Evolutionary conservation across 2,113 vertebrate genomes (phyloP).

Genomic region (crab-eating macaque (Macaca fascicularis)): T2T-MFA8v1.1 NC_088375.1:150739001-150739500

Average conservation of each 20-base stretch:
- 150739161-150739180: neutral
- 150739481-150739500: neutral
- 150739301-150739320: neutral
- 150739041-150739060: neutral
- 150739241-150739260: neutral
- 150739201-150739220: neutral
- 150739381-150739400: slow-evolving; percentile 15
- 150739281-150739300: neutral
- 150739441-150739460: neutral
- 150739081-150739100: neutral
- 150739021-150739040: neutral
- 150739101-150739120: neutral
- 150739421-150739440: neutral
- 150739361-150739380: neutral
- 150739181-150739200: neutral
- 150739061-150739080: neutral
- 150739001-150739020: slow-evolving; percentile 56
- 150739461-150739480: neutral
- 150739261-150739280: neutral
- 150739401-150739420: neutral
- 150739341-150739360: neutral
- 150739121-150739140: neutral
- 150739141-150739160: neutral
- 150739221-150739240: neutral
- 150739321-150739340: neutral